Evolutionary conservation across 2,888 invertebrate genomes (phyloP), one percentile per base, ranked within the genome.

Genomic region (Quadroppia sp.): DNA sequence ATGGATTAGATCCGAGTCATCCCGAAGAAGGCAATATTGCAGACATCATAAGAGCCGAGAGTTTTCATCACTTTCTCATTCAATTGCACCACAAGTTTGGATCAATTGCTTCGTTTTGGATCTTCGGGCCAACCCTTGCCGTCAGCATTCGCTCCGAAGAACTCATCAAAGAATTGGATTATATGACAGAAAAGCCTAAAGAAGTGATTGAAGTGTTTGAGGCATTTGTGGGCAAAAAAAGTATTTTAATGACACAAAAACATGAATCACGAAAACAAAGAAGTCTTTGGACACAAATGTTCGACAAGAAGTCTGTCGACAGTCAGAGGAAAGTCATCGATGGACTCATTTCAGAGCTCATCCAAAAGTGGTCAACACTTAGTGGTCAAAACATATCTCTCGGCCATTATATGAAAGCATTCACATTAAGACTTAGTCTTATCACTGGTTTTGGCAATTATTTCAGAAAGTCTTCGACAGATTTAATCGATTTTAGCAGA

Each of bases 1-100:
- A 20, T 25, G 56, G 56, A 56, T 28, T 56, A 56, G 56, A 56
- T 56, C 56, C 56, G 13, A 56, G 56, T 56, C 23, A 56, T 56
- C 23, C 23, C 25, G 23, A 56, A 56, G 56, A 56, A 23, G 56
- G 56, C 20, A 56, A 56, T 25, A 2, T 25, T 56, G 23, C 56
- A 3, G 56, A 56, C 23, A 28, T 56, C 23, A 56, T 23, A 56
- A n/a, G 28, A 23, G 56, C 56, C 23, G 25, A 56, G 4, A 56
- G 56, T 56, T 56, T 56, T 56, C 56, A 56, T 28, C 20, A 56
- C 4, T 56, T 56, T 56, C 23, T 56, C 56, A 28, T 56, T 23
- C 23, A 7, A 23, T 56, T 56, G 13, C 56, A 56, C 56, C 2
- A 56, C 23, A 56, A 56, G 56, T 56, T 56, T 28, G 56, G 56